phyloP scores from a whole-genome alignment of 2,888 invertebrate genomes.

The Sarcophaga subvicina region DNA sequence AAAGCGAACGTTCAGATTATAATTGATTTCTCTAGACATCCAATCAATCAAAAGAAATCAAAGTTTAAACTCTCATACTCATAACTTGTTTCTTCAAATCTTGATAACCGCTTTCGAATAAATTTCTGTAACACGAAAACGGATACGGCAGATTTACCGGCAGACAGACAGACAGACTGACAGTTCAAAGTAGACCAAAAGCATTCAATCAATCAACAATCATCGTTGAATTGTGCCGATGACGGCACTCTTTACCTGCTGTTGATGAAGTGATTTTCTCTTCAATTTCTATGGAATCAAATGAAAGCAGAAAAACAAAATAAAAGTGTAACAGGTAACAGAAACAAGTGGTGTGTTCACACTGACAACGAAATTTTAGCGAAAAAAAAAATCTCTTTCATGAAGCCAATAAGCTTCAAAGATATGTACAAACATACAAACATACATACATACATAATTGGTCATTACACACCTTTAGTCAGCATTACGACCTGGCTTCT shows the following conservation, averaged over 20 bases:
- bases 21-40: conserved; percentile 65
- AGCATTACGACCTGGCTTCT: too few species aligned
- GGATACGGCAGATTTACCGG: conserved; percentile 16
- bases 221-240: conserved; percentile 17
- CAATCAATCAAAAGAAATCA: conserved; percentile 69
- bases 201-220: conserved; percentile 63
- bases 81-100: conserved; percentile 61
- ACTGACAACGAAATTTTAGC: neutral
- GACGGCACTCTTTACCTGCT: conserved; percentile 23
- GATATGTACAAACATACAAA: too few species aligned
- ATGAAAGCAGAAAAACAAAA: conserved; percentile 12
- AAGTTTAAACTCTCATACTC: conserved; percentile 67
- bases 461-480: too few species aligned
- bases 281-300: conserved; percentile 8
- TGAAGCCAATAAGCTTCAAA: neutral
- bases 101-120: conserved; percentile 63
- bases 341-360: neutral
- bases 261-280: conserved; percentile 35
- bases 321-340: conserved; percentile 11
- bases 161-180: conserved; percentile 15
- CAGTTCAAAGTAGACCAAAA: conserved; percentile 51
- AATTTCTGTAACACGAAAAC: conserved; percentile 51
- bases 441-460: too few species aligned
- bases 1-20: conserved; percentile 29
- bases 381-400: neutral